A percentile compares a stretch with the other conserved stretches of the same genome.
These are phyloP conservation scores for Aquatica leii DNA, from an alignment of 2,888 invertebrate genomes.

Conservation along the genomic window DNA sequence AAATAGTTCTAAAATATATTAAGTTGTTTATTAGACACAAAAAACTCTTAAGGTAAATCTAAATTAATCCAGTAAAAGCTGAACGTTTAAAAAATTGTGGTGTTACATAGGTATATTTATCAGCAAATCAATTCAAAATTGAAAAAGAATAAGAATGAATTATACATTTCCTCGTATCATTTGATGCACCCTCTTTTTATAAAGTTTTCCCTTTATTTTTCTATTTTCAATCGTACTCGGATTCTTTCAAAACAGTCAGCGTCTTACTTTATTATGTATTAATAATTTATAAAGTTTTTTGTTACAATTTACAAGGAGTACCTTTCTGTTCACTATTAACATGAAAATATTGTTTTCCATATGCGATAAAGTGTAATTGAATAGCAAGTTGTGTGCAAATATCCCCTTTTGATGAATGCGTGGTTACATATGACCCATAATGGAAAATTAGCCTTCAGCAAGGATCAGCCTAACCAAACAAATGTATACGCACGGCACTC, in stretches of 20 bases:
- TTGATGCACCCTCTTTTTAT: background rate
- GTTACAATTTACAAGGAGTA: too few relatives aligned
- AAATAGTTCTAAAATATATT: too few relatives aligned
- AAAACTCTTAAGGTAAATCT: too few relatives aligned
- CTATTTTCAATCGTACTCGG: conserved; percentile 6
- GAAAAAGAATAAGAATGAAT: conserved; percentile 1
- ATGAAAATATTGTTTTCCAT: conserved; percentile 10
- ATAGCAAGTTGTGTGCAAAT: conserved; percentile 20
- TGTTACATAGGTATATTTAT: background rate
- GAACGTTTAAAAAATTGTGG: too few relatives aligned
- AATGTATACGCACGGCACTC: conserved; percentile 39
- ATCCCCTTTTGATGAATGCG: conserved; percentile 32
- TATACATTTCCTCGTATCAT: background rate
- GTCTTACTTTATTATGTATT: too few relatives aligned
- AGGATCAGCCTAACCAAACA: conserved; percentile 47
- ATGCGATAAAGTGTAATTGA: conserved; percentile 23
- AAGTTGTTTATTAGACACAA: too few relatives aligned
- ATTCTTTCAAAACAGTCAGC: conserved; percentile 9
- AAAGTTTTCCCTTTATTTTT: conserved; percentile 15
- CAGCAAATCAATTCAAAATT: background rate
- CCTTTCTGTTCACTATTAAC: too few relatives aligned
- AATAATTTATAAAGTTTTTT: too few relatives aligned
- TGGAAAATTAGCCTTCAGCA: conserved; percentile 44
- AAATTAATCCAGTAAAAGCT: too few relatives aligned
- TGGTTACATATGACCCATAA: conserved; percentile 39